These are phyloP conservation scores for Onychomys torridus DNA, from an alignment of 2,797 vertebrate species.

Conservation along the genomic window DNA sequence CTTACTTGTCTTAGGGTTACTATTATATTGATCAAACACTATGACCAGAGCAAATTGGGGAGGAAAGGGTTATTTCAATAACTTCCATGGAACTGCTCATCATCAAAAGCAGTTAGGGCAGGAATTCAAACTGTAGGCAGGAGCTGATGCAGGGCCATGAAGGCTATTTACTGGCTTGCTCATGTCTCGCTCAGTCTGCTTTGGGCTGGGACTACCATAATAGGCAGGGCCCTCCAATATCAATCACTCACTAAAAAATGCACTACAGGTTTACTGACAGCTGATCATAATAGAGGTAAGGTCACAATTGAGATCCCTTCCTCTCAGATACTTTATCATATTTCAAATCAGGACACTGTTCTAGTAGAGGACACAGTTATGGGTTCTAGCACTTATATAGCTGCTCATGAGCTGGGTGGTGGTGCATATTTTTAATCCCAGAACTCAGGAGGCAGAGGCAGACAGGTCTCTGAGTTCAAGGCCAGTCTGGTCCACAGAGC, in stretches of 20 bases:
- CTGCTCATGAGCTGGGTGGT: not conserved
- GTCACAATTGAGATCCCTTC: not conserved
- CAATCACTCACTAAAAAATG: not conserved
- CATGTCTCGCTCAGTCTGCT: not conserved
- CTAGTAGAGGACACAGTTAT: not conserved
- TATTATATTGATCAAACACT: not conserved
- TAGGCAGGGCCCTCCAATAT: not conserved
- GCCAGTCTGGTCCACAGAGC: not conserved
- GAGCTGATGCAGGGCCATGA: not conserved
- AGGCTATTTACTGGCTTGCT: not conserved
- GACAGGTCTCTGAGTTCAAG: not conserved
- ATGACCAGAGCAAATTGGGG: not conserved
- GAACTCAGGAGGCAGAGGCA: not conserved
- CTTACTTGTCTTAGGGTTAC: not conserved
- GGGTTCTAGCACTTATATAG: not conserved
- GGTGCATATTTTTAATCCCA: not conserved
- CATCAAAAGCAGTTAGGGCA: not conserved
- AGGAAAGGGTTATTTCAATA: not conserved
- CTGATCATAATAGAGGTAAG: not conserved
- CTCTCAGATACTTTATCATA: not conserved
- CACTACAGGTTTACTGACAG: not conserved
- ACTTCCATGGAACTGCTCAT: not conserved
- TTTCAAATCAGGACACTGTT: not conserved
- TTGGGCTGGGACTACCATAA: not conserved
- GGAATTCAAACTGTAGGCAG: not conserved